These are phyloP conservation scores for Stigmatopora argus DNA, from an alignment of 2,113 vertebrate species.

Conservation along the genomic window DNA sequence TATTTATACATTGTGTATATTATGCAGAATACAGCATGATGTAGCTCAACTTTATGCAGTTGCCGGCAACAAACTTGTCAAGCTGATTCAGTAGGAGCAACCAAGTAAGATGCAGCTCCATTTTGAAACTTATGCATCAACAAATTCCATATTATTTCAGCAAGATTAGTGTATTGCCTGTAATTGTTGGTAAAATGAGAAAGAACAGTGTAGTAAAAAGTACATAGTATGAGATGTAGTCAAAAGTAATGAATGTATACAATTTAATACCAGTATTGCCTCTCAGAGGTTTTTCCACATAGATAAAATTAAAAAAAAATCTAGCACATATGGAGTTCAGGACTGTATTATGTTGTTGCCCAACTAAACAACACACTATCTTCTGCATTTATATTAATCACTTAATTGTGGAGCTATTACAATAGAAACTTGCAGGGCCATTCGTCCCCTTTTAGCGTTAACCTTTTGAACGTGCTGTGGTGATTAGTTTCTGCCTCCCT, in stretches of 20 bases:
- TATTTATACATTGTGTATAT: too few species aligned
- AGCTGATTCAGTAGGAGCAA: too few species aligned
- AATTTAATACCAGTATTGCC: background rate
- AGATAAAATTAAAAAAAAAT: background rate
- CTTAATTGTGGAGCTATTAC: conserved; percentile 26
- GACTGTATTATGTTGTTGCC: conserved; percentile 7
- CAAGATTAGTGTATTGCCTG: background rate
- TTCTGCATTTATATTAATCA: conserved; percentile 24
- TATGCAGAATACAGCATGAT: too few species aligned
- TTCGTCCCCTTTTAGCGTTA: conserved; percentile 40
- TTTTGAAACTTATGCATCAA: background rate
- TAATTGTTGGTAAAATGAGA: background rate
- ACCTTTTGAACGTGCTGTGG: conserved; percentile 34
- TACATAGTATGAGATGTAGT: background rate
- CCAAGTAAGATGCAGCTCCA: background rate
- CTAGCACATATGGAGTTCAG: background rate
- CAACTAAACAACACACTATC: conserved; percentile 34
- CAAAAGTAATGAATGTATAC: background rate
- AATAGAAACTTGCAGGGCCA: conserved; percentile 22
- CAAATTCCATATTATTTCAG: background rate
- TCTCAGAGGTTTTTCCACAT: background rate
- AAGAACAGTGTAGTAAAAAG: background rate
- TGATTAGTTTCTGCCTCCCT: conserved; percentile 46
- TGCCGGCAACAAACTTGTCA: too few species aligned
- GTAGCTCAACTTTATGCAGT: too few species aligned